Conservation (phyloP, 2,113 vertebrate genomes). For the Paratilapia polleni region DNA sequence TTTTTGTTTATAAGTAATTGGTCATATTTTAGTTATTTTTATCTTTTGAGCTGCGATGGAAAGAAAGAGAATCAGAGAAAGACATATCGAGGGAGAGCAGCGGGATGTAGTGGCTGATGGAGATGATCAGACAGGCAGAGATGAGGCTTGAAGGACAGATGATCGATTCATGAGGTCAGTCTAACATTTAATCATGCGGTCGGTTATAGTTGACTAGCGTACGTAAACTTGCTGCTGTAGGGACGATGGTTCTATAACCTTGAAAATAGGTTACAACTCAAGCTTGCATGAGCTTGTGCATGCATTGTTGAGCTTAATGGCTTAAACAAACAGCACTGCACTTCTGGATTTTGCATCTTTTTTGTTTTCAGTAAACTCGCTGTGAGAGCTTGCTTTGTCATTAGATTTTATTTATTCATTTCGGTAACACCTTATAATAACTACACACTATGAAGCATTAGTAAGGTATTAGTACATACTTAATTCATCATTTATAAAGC, state of each 20-base stretch:
- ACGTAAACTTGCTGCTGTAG: not conserved
- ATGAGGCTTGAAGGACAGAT: conserved; percentile 6
- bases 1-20: no score
- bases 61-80: not conserved
- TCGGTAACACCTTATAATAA: no score
- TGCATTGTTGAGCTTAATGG: not conserved
- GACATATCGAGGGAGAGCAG: rapidly evolving
- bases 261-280: not conserved
- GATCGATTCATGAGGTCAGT: not conserved
- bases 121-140: not conserved
- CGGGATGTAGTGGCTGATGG: not conserved
- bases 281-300: not conserved
- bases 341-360: not conserved
- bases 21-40: not conserved
- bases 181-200: not conserved
- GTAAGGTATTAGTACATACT: no score
- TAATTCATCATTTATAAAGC: no score
- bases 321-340: not conserved
- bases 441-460: no score
- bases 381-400: not conserved
- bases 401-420: no score
- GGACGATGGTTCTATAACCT: not conserved
- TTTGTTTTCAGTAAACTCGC: not conserved
- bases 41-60: not conserved
- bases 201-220: not conserved